phyloP scores from a whole-genome alignment of 2,888 invertebrate species.

The Mesodorylaimus sp. region DNA sequence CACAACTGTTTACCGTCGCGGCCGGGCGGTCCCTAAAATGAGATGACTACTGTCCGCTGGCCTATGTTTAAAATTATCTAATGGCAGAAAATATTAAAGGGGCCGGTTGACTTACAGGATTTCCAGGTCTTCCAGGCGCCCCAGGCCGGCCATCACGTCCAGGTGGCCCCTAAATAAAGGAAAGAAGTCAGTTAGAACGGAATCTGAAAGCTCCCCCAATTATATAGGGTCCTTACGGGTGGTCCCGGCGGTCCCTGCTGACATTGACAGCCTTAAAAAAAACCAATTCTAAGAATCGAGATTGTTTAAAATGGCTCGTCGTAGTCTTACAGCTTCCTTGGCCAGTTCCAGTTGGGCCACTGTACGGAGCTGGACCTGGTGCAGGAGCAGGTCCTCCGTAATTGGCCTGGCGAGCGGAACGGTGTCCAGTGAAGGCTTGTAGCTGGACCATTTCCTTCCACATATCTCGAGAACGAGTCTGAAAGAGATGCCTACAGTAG shows the following conservation, averaged over 20 bases:
- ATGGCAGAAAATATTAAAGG: too few species aligned
- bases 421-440: background rate
- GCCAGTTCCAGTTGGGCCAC: background rate
- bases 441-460: slow-evolving; percentile 7
- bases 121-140: slow-evolving; percentile 7
- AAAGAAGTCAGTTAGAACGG: too few species aligned
- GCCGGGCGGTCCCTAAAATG: slow-evolving; percentile 9
- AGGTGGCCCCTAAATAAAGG: too few species aligned
- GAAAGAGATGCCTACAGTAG: too few species aligned
- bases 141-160: slow-evolving; percentile 8
- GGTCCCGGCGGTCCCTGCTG: slow-evolving; percentile 7
- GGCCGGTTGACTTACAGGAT: too few species aligned
- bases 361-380: background rate
- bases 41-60: too few species aligned
- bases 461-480: slow-evolving; percentile 7
- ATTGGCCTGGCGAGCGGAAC: background rate
- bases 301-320: too few species aligned
- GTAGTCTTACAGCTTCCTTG: background rate
- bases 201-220: too few species aligned
- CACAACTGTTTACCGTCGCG: too few species aligned
- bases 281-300: too few species aligned
- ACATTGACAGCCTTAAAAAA: background rate
- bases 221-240: too few species aligned
- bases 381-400: background rate
- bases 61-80: too few species aligned